Percentiles rank a stretch among this genome's conserved stretches.
These are phyloP conservation scores for Eristalis arbustorum DNA, from an alignment of 2,888 invertebrate species.

Conservation along the genomic window DNA sequence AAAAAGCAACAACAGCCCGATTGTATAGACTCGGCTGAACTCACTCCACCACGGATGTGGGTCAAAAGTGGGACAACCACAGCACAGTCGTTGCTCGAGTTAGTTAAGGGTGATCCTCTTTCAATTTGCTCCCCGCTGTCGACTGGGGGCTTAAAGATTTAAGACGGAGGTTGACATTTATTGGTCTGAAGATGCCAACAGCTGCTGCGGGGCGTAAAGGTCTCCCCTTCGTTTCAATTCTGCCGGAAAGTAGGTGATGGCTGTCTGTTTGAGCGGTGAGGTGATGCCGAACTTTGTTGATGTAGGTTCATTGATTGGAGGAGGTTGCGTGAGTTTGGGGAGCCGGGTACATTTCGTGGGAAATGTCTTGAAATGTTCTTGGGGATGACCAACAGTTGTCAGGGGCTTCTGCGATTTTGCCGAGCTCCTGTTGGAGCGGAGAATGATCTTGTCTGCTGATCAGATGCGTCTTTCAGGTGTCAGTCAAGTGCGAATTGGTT, in stretches of 20 bases:
- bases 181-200: not conserved
- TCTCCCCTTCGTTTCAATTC: not conserved
- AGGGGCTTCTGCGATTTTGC: too few species aligned
- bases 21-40: conserved; percentile 63
- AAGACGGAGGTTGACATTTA: conserved; percentile 1
- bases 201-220: not conserved
- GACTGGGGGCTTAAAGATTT: not conserved
- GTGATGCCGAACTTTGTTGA: not conserved
- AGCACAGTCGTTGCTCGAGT: conserved; percentile 12
- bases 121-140: not conserved
- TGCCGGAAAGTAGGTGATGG: not conserved
- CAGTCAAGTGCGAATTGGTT: too few species aligned
- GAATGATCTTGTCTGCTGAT: too few species aligned
- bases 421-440: too few species aligned
- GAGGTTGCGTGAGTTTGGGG: too few species aligned
- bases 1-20: conserved; percentile 21
- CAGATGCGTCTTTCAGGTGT: too few species aligned
- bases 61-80: conserved; percentile 62
- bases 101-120: not conserved
- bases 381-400: too few species aligned
- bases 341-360: too few species aligned
- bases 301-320: not conserved
- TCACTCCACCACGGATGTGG: conserved; percentile 65
- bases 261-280: not conserved
- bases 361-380: too few species aligned